Percentiles rank a stretch among this genome's conserved stretches.
phyloP scores from a whole-genome alignment of 2,113 vertebrate species.

The Psephotus haematonotus region DNA sequence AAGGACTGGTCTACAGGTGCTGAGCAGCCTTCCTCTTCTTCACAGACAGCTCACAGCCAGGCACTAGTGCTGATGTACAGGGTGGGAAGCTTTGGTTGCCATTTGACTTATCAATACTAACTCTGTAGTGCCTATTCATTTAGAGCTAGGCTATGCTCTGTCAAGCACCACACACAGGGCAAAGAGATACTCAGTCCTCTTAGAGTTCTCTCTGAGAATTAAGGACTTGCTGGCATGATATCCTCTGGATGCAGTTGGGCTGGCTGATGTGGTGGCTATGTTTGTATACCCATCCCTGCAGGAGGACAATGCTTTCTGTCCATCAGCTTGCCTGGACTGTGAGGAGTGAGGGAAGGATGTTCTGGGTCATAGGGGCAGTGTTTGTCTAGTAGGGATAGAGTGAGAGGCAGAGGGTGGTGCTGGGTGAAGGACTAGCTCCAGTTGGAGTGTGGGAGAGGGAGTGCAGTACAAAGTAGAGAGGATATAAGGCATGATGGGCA shows the following conservation, averaged over 20 bases:
- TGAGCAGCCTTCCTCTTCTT: conserved; percentile 10
- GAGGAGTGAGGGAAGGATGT: neutral
- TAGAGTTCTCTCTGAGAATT: neutral
- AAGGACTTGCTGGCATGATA: neutral
- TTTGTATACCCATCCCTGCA: neutral
- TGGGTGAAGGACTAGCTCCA: neutral
- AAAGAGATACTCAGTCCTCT: neutral
- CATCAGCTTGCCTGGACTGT: neutral
- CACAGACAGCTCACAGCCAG: neutral
- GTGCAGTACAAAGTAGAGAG: neutral
- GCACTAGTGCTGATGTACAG: neutral
- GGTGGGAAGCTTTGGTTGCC: neutral
- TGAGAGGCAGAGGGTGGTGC: neutral
- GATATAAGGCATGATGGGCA: neutral
- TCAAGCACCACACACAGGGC: neutral
- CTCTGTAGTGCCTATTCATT: neutral
- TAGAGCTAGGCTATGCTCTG: neutral
- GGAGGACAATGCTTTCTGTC: neutral
- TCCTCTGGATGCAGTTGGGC: neutral
- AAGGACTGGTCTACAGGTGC: conserved; percentile 27
- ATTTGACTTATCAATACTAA: neutral
- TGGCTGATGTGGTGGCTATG: neutral
- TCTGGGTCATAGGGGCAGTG: neutral
- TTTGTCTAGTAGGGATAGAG: neutral
- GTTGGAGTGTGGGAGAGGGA: neutral